Percentiles rank a stretch among this genome's conserved stretches.
Conservation (phyloP, 2,888 invertebrate genomes). For the Embidobia sp. region DNA sequence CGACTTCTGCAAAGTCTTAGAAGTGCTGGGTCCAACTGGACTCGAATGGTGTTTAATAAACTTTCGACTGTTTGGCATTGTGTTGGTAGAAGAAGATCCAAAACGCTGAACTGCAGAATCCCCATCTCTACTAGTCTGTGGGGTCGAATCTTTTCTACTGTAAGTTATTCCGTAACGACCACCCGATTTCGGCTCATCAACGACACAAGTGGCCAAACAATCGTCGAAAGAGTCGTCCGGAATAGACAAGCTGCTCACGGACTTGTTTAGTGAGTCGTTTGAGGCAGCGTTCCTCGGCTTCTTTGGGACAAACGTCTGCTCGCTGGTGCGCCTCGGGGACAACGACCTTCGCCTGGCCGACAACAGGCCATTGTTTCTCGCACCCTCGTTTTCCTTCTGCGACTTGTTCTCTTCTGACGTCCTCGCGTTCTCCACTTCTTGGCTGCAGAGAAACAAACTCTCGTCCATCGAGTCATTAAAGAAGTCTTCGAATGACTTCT, state of each 20-base stretch:
- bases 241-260: slow-evolving; percentile 10
- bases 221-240: slow-evolving; percentile 55
- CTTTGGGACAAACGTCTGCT: neutral
- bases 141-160: no score
- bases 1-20: no score
- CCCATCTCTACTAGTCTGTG: neutral
- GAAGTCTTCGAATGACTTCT: slow-evolving; percentile 24
- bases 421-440: slow-evolving; percentile 36
- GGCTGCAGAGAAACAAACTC: slow-evolving; percentile 16
- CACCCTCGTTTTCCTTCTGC: no score
- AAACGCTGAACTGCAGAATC: no score
- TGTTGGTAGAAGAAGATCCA: neutral
- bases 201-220: slow-evolving; percentile 18
- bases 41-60: slow-evolving; percentile 5
- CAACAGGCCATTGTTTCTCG: neutral
- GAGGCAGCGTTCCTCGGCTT: neutral
- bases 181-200: slow-evolving; percentile 12
- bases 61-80: neutral
- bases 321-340: neutral
- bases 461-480: slow-evolving; percentile 43
- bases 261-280: neutral
- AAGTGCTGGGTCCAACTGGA: no score
- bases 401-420: neutral
- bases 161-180: no score
- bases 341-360: neutral